Evolutionary conservation across 2,888 invertebrate genomes (phyloP).

Genomic region (Habrosyne pyritoides): DNA sequence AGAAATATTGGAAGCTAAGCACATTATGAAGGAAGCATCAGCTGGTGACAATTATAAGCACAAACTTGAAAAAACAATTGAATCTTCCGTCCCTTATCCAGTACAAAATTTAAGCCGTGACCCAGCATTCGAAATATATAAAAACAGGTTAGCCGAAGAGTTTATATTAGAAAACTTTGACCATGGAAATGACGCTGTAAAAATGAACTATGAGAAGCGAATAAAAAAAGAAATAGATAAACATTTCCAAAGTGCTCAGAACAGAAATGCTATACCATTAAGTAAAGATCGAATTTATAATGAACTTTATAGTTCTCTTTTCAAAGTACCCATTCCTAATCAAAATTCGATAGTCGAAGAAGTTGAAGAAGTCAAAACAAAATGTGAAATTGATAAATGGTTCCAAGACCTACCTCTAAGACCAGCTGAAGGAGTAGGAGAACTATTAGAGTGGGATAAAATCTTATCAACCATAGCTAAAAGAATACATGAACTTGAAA

Average conservation of each 20-base stretch:
- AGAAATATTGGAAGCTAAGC: constrained; percentile 46
- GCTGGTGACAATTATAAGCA: constrained; percentile 55
- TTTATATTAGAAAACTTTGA: constrained; percentile 68
- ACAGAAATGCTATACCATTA: constrained; percentile 45
- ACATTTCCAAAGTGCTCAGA: constrained; percentile 46
- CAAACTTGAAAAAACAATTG: constrained; percentile 53
- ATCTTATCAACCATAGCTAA: constrained; percentile 53
- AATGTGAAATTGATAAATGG: constrained; percentile 60
- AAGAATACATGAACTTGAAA: constrained; percentile 57
- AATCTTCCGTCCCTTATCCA: constrained; percentile 52
- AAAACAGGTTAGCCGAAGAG: constrained; percentile 52
- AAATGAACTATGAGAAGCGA: constrained; percentile 48
- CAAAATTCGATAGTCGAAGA: constrained; percentile 45
- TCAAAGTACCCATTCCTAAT: constrained; percentile 53
- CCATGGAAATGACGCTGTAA: constrained; percentile 46
- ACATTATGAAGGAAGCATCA: constrained; percentile 40
- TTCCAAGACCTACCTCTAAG: constrained; percentile 52
- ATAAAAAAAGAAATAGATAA: constrained; percentile 51
- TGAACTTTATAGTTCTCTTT: constrained; percentile 54
- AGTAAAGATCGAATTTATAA: constrained; percentile 54
- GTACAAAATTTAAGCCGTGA: constrained; percentile 34
- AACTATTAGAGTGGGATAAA: constrained; percentile 51
- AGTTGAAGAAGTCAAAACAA: constrained; percentile 61
- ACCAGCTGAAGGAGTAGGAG: constrained; percentile 31
- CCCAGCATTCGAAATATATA: constrained; percentile 63